Evolutionary conservation across 1,140 invertebrate genomes (phyloP).

Genomic region (Drosophila pseudoobscura): DNA sequence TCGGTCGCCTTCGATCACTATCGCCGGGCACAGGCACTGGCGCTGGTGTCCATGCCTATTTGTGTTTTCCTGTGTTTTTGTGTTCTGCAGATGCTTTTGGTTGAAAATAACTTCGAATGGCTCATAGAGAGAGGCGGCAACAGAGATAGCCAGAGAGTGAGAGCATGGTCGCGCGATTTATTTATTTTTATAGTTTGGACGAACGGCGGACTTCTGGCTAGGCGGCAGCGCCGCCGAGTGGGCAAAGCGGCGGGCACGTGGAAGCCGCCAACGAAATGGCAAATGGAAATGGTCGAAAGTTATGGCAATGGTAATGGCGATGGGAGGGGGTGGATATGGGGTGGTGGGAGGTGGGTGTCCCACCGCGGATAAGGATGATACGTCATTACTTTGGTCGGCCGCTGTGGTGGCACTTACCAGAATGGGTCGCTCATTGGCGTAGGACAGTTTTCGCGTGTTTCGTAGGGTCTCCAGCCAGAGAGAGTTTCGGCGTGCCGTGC

Average conservation of each 20-base stretch:
- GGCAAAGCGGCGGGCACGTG: slow-evolving; percentile 31
- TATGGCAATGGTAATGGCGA: slow-evolving; percentile 10
- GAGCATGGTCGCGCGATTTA: slow-evolving; percentile 32
- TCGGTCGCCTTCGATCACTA: too few relatives aligned
- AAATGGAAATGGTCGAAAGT: slow-evolving; percentile 22
- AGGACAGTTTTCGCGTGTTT: slow-evolving; percentile 70
- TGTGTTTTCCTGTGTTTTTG: slow-evolving; percentile 31
- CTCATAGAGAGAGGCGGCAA: slow-evolving; percentile 11
- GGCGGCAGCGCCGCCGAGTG: slow-evolving; percentile 2
- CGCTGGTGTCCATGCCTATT: background rate
- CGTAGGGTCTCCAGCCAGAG: slow-evolving; percentile 72
- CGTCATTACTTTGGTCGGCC: slow-evolving; percentile 2
- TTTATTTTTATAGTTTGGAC: slow-evolving; percentile 70
- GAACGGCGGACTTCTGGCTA: slow-evolving; percentile 32
- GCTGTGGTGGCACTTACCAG: slow-evolving; percentile 52
- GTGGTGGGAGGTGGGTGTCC: slow-evolving; percentile 4
- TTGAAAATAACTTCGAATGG: slow-evolving; percentile 73
- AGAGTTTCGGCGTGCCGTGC: slow-evolving; percentile 64
- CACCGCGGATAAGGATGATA: slow-evolving; percentile 1
- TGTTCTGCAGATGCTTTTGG: slow-evolving; percentile 66
- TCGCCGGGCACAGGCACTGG: too few relatives aligned
- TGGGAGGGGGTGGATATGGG: slow-evolving; percentile 27
- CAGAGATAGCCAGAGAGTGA: background rate
- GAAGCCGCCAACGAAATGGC: slow-evolving; percentile 44
- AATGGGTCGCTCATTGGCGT: slow-evolving; percentile 64